These are phyloP conservation scores for Sterrhoptilus dennistouni DNA, from an alignment of 2,113 vertebrate genomes.

Conservation along the genomic window DNA sequence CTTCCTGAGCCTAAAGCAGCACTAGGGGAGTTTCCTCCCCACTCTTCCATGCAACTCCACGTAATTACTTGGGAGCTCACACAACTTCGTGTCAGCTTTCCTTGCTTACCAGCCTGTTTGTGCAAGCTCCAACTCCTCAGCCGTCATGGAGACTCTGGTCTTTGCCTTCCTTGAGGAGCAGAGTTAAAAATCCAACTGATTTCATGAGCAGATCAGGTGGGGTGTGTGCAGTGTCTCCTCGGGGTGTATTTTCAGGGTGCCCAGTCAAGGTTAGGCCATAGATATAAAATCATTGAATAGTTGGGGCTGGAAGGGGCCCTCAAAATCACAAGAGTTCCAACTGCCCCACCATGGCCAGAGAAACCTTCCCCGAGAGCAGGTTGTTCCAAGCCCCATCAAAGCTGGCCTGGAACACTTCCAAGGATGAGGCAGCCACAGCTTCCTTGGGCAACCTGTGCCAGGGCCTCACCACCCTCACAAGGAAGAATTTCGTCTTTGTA, in stretches of 20 bases:
- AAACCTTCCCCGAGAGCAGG: neutral
- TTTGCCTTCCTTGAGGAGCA: neutral
- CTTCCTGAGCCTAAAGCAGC: neutral
- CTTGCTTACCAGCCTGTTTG: neutral
- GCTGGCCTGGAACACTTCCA: neutral
- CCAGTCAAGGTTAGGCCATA: neutral
- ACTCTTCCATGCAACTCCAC: neutral
- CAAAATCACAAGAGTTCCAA: neutral
- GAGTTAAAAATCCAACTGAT: neutral
- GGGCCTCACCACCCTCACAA: neutral
- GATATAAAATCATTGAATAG: neutral
- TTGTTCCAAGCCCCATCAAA: neutral
- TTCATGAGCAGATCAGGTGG: neutral
- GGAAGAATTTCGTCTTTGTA: neutral
- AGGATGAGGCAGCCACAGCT: neutral
- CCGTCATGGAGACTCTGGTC: neutral
- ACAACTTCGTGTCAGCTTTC: neutral
- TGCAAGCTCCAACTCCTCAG: neutral
- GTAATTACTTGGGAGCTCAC: neutral
- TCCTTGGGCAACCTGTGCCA: neutral
- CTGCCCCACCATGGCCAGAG: neutral
- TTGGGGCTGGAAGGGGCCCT: neutral
- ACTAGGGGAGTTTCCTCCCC: neutral
- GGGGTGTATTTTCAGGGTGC: neutral
- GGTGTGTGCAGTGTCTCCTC: neutral